Conservation (phyloP, 2,888 invertebrate species). For the Tetragnatha montana region DNA sequence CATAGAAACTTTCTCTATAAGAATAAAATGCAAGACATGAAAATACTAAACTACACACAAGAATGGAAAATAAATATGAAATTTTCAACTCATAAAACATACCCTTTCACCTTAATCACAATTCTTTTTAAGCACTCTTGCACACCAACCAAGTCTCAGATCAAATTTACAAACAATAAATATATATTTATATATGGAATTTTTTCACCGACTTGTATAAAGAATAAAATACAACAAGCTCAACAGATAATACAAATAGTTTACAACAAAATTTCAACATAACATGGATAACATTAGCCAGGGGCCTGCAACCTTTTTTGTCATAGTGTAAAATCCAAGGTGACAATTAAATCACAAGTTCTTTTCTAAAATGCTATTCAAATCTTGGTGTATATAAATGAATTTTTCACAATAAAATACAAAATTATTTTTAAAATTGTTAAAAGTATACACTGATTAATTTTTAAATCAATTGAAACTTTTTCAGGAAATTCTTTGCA, state of each 20-base stretch:
- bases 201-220: not conserved
- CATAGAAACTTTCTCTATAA: not conserved
- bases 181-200: not conserved
- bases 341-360: too few species aligned
- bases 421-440: too few species aligned
- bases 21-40: not conserved
- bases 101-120: not conserved
- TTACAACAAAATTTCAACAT: conserved; percentile 14
- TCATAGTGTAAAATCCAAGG: too few species aligned
- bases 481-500: too few species aligned
- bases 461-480: too few species aligned
- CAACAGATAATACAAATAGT: conserved; percentile 26
- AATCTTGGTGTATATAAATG: too few species aligned
- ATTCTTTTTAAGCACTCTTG: not conserved
- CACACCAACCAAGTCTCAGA: not conserved
- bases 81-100: not conserved
- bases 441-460: too few species aligned
- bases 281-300: conserved; percentile 2
- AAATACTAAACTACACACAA: not conserved
- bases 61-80: not conserved
- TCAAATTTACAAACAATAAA: not conserved
- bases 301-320: too few species aligned
- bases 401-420: too few species aligned
- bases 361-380: too few species aligned
- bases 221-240: conserved; percentile 25